Percentiles rank a stretch among this genome's conserved stretches.
These are phyloP conservation scores for Serripes groenlandicus DNA, from an alignment of 2,888 invertebrate genomes.

Conservation along the genomic window DNA sequence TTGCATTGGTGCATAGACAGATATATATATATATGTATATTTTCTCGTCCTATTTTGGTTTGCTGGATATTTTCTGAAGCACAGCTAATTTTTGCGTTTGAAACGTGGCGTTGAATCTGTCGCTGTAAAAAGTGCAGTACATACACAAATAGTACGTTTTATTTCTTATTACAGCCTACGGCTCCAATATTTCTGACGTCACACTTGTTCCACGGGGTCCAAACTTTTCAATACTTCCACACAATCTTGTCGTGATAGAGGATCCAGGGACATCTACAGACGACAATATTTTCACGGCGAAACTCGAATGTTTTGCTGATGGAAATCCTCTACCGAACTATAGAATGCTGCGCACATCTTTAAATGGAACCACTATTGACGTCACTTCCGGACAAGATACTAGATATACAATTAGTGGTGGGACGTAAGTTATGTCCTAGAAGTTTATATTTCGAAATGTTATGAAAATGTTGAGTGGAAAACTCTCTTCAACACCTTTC, in stretches of 20 bases:
- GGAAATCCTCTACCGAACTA: constrained; percentile 96
- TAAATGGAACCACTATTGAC: constrained; percentile 30
- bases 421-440: constrained; percentile 87
- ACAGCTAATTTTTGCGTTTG: too few relatives aligned
- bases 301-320: constrained; percentile 86
- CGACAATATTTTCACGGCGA: constrained; percentile 40
- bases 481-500: too few relatives aligned
- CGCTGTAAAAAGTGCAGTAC: too few relatives aligned
- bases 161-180: constrained; percentile 72
- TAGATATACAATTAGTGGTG: constrained; percentile 94
- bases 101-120: too few relatives aligned
- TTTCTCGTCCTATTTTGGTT: too few relatives aligned
- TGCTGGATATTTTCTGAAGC: too few relatives aligned
- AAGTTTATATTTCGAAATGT: too few relatives aligned
- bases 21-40: too few relatives aligned
- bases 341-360: constrained; percentile 91
- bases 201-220: constrained; percentile 95
- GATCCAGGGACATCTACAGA: constrained; percentile 40
- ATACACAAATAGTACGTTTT: too few relatives aligned
- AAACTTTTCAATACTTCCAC: constrained; percentile 90
- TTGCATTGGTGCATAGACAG: too few relatives aligned
- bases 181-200: constrained; percentile 89
- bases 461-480: too few relatives aligned
- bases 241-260: constrained; percentile 79
- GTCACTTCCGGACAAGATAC: constrained; percentile 50